phyloP scores from a whole-genome alignment of 2,113 vertebrate species.

The Pogonocichla stellata region DNA sequence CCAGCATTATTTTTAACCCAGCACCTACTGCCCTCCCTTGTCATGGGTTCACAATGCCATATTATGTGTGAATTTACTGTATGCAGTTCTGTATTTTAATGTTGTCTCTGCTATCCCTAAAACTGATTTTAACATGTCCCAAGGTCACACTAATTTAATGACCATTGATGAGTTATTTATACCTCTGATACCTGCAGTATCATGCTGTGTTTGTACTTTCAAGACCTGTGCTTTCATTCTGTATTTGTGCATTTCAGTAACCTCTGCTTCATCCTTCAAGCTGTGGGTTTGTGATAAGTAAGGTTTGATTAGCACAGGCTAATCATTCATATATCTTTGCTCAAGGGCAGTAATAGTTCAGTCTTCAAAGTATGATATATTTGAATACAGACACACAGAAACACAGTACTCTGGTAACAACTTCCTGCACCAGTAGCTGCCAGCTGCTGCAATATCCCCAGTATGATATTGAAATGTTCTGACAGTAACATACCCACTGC shows the following conservation, averaged over 20 bases:
- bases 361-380: not conserved
- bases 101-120: not conserved
- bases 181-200: not conserved
- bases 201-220: not conserved
- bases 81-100: not conserved
- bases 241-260: not conserved
- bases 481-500: not conserved
- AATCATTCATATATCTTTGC: not conserved
- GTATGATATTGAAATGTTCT: not conserved
- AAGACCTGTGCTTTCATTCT: not conserved
- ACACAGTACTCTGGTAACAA: not conserved
- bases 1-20: not conserved
- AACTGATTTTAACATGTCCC: not conserved
- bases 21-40: not conserved
- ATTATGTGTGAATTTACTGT: not conserved
- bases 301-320: slow-evolving; percentile 27
- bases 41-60: not conserved
- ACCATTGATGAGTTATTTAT: not conserved
- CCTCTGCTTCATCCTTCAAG: not conserved
- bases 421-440: not conserved
- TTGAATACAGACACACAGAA: not conserved
- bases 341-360: not conserved
- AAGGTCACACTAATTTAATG: not conserved
- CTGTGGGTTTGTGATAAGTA: slow-evolving; percentile 21
- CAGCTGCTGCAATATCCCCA: not conserved